Evolutionary conservation across 1,140 invertebrate species (phyloP).

Genomic region (Drosophila repletoides): DNA sequence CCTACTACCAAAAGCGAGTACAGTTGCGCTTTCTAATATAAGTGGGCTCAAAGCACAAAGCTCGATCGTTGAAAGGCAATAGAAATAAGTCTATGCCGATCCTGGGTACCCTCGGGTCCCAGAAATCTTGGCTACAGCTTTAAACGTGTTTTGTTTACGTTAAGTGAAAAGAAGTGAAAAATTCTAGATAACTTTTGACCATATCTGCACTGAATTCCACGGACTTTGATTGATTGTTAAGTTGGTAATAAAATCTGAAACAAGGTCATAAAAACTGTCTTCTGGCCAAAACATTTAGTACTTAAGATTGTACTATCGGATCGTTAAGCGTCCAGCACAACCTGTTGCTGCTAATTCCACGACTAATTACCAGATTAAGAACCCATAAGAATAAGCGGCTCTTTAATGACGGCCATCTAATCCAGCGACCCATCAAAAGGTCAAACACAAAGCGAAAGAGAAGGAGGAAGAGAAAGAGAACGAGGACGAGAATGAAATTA

Average conservation of each 20-base stretch:
- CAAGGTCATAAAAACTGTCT: not conserved
- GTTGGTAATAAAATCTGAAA: conserved; percentile 4
- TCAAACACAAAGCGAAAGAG: conserved; percentile 38
- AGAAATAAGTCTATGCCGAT: too few relatives aligned
- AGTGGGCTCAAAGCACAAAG: too few relatives aligned
- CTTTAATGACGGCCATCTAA: conserved; percentile 52
- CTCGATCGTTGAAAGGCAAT: too few relatives aligned
- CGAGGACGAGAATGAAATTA: conserved; percentile 10
- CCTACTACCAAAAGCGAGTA: too few relatives aligned
- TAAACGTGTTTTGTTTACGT: too few relatives aligned
- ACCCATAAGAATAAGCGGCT: conserved; percentile 45
- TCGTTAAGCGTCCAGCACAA: conserved; percentile 23
- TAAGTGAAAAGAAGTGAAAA: too few relatives aligned
- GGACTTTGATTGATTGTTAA: not conserved
- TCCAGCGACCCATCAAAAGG: conserved; percentile 15
- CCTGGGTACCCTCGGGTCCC: too few relatives aligned
- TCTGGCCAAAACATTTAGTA: conserved; percentile 3
- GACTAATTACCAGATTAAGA: conserved; percentile 64
- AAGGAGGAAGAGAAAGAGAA: too few relatives aligned
- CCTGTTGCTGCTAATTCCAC: conserved; percentile 58
- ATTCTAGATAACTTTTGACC: too few relatives aligned
- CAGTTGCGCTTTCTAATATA: too few relatives aligned
- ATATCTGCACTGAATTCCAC: not conserved
- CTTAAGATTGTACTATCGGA: not conserved
- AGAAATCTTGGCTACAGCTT: too few relatives aligned